Conservation (phyloP, 2,888 invertebrate genomes). For the Villa cingulata region DNA sequence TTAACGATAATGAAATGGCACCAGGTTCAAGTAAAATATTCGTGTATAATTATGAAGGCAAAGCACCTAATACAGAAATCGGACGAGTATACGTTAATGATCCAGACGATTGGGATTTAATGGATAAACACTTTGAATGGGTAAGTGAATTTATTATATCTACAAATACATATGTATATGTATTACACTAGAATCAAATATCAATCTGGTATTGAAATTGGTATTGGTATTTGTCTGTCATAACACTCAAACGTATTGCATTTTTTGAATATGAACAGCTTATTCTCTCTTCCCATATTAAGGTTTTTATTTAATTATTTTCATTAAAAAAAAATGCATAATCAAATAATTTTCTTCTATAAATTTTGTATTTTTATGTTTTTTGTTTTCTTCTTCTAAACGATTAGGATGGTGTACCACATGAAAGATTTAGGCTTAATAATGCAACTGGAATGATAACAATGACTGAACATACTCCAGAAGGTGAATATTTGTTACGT, state of each 20-base stretch:
- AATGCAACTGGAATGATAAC: constrained; percentile 73
- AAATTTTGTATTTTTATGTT: too few relatives aligned
- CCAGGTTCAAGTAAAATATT: constrained; percentile 81
- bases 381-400: background rate
- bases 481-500: constrained; percentile 59
- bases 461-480: constrained; percentile 61
- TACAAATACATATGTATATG: too few relatives aligned
- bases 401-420: constrained; percentile 29
- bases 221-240: too few relatives aligned
- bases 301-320: too few relatives aligned
- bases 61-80: constrained; percentile 66
- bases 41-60: constrained; percentile 87
- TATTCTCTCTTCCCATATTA: too few relatives aligned
- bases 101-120: constrained; percentile 92
- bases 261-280: too few relatives aligned
- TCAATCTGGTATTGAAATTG: too few relatives aligned
- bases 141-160: too few relatives aligned
- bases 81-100: constrained; percentile 83
- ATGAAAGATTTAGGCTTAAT: constrained; percentile 60
- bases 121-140: constrained; percentile 79
- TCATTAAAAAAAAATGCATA: too few relatives aligned
- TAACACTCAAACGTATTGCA: too few relatives aligned
- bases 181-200: too few relatives aligned
- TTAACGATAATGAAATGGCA: constrained; percentile 83
- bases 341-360: too few relatives aligned